Conservation (phyloP, 2,888 invertebrate species). For the Orthosia cruda region DNA sequence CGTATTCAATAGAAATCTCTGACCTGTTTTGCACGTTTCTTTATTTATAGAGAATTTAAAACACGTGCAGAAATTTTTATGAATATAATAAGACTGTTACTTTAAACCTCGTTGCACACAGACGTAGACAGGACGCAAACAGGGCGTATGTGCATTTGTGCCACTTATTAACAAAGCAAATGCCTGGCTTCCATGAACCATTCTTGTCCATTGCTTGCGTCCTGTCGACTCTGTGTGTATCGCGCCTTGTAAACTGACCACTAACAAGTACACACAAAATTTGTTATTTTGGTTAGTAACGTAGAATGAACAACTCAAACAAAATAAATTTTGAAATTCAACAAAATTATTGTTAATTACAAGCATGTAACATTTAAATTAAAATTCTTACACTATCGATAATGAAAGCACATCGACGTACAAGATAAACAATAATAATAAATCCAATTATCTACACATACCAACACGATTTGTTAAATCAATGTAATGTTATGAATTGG, state of each 20-base stretch:
- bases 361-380: neutral
- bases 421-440: constrained; percentile 2
- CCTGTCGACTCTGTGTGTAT: constrained; percentile 16
- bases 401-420: constrained; percentile 4
- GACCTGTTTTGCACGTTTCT: too few relatives aligned
- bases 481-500: constrained; percentile 18
- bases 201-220: constrained; percentile 39
- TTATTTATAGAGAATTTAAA: too few relatives aligned
- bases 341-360: neutral
- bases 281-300: neutral
- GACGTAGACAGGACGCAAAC: neutral
- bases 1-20: too few relatives aligned
- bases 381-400: constrained; percentile 19
- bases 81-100: neutral
- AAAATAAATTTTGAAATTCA: neutral
- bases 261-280: constrained; percentile 1
- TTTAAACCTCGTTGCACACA: constrained; percentile 14
- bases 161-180: constrained; percentile 23
- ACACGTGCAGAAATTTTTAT: too few relatives aligned
- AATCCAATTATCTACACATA: constrained; percentile 11
- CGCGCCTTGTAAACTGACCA: neutral
- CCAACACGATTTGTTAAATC: constrained; percentile 4
- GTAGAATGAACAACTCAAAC: neutral
- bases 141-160: neutral
- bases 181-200: neutral